Evolutionary conservation across 2,797 vertebrate genomes (phyloP), one percentile per base, ranked within the genome.

Genomic region (Emys orbicularis): DNA sequence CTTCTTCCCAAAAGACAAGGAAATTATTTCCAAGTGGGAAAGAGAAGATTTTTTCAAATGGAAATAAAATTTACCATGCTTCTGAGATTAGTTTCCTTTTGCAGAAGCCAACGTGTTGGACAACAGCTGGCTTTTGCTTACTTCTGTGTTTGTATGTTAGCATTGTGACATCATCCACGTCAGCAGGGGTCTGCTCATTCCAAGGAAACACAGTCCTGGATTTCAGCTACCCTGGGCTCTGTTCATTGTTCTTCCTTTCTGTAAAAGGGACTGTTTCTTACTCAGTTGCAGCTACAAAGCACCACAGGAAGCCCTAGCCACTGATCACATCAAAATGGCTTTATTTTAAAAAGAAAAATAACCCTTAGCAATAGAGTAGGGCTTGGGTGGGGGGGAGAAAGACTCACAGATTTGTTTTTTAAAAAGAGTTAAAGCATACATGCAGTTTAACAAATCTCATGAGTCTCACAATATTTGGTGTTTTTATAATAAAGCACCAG

Each of bases 11-110:
- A 61, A 12, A 50, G 12, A 72, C 4, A 19, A 86, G 79, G 19
- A 90, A 95, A 94, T 37, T 12, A 87, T 83, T 92, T 79, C 74
- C 82, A 76, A 34, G 49, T 56, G 54, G 34, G 11, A 61, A 54
- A 86, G 61, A 8, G 50, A 41, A 68, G 4, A 31, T 5, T 84
- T 41, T 84, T 90, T 80, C 29, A 37, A 25, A 56, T 44, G 44
- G 41, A 44, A 80, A 50, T 12, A 81, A 44, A 16, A 56, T 34
- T 44, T 49, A 12, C 47, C 29, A 53, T 21, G 27, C 1, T 2
- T 34, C 19, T 4, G 12, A 11, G 12, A 6, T 83, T 81, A 79
- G 12, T 8, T 57, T 86, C 74, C 74, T 68, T 90, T 57, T 12
- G 57, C 41, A 16, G 41, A 82, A 87, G 44, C n/a, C 89, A 87